Base-by-base conservation (phyloP, 1,140 invertebrate species). In the Paramacrobiotus metropolitanus region DNA sequence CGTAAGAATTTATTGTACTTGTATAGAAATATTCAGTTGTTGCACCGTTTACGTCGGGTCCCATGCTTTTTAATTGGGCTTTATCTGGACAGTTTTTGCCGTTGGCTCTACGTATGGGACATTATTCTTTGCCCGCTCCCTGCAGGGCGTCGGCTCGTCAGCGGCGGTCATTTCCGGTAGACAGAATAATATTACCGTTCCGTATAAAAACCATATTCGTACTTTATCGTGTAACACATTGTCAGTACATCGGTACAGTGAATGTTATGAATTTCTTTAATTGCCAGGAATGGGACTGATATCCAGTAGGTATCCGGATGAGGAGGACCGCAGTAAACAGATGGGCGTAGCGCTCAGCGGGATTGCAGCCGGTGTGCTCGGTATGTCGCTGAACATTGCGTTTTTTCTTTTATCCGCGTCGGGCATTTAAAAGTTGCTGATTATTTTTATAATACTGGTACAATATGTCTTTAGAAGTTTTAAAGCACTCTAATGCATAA, bases 91-190 rank as follows among this genome's bases (percentile, higher is more conserved):
- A 82, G 85, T 87, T 45, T 91, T 89, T 73, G 84, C 86, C 18
- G 81, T 86, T 66, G 86, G 84, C 1, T 77, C 82, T 68, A 81
- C 81, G 1, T 89, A 85, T 72, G 74, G 77, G 44, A 71, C 82
- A 0, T 70, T 91, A 29, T 79, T 90, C 61, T 65, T 87, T 15
- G 87, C 86, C 0, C 73, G 88, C 64, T 84, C 84, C 66, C 72
- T 91, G 30, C 87, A 92, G 74, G 88, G 88, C 1, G 72, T 88
- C 45, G 85, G 85, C 15, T 90, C 87, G 4, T 82, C 87, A 0
- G 86, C 83, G 62, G 81, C 86, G 61, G 79, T 80, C 20, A 81
- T 87, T 1, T 80, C 82, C 62, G 83, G 84, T 71, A 81, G 9
- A 40, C 34, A 15, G 9, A 40, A 40, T n/a, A n/a, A n/a, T n/a